phyloP scores from a whole-genome alignment of 1,140 invertebrate genomes.

The Magallana ariakensis region DNA sequence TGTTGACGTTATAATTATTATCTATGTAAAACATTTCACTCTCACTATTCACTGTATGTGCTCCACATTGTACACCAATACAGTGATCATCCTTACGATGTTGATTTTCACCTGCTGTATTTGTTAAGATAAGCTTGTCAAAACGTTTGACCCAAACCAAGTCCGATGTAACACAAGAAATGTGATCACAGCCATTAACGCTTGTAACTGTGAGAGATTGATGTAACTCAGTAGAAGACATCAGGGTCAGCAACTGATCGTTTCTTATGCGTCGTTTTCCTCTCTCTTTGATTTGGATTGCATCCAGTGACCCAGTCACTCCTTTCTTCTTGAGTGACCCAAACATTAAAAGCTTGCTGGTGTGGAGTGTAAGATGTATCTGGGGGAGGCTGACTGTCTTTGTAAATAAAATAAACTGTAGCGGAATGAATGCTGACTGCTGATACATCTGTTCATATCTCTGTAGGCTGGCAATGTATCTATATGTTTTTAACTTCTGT shows the following conservation, averaged over 20 bases:
- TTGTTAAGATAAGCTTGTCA: not conserved
- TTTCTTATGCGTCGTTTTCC: not conserved
- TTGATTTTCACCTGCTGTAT: not conserved
- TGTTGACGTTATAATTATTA: not conserved
- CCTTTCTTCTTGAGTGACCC: not conserved
- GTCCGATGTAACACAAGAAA: not conserved
- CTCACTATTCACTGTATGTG: not conserved
- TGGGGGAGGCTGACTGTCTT: not conserved
- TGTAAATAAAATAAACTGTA: not conserved
- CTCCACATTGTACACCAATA: not conserved
- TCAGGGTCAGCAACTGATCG: not conserved
- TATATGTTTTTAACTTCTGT: too few species aligned
- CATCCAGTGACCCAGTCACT: not conserved
- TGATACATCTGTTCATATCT: not conserved
- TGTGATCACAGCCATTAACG: not conserved
- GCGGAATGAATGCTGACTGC: not conserved
- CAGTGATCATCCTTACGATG: not conserved
- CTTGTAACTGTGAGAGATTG: not conserved
- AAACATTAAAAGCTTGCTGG: not conserved
- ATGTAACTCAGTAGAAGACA: not conserved
- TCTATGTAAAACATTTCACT: not conserved
- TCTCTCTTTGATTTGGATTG: not conserved
- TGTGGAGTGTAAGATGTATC: not conserved
- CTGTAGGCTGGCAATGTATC: too few species aligned
- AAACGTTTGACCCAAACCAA: not conserved